These are phyloP conservation scores for Microplitis mediator DNA, from an alignment of 1,140 invertebrate species.

Conservation along the genomic window DNA sequence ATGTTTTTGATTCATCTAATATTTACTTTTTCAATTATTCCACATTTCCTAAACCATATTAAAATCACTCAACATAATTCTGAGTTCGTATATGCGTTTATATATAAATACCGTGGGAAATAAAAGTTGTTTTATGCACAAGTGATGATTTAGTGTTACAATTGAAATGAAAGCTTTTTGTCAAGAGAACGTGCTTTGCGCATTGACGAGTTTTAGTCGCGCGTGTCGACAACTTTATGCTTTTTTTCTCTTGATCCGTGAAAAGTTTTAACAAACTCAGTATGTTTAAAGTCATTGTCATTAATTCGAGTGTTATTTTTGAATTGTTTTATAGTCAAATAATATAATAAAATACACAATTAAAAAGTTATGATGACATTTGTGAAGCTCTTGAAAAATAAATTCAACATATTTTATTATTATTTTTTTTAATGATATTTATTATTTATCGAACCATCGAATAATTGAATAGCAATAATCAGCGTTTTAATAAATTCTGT, in stretches of 20 bases:
- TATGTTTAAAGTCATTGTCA: background rate
- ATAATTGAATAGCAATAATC: too few relatives aligned
- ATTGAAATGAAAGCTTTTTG: conserved; percentile 1
- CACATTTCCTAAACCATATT: too few relatives aligned
- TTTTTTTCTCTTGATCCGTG: too few relatives aligned
- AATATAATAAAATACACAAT: background rate
- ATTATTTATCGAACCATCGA: too few relatives aligned
- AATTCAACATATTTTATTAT: too few relatives aligned
- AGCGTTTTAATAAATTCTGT: too few relatives aligned
- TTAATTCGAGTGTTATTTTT: background rate
- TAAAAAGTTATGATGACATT: background rate
- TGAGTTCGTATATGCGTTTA: too few relatives aligned
- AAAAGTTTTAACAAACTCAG: background rate
- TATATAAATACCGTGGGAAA: background rate
- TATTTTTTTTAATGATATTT: too few relatives aligned
- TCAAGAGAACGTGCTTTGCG: background rate
- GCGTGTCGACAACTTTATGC: background rate
- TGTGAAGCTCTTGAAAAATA: background rate
- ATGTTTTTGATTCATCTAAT: too few relatives aligned
- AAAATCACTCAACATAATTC: too few relatives aligned
- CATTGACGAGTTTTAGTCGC: background rate
- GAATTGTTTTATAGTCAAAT: background rate
- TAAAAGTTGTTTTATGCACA: background rate
- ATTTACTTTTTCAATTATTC: too few relatives aligned
- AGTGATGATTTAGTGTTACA: background rate